Percentiles rank a stretch among this genome's conserved stretches.
Evolutionary conservation across 2,797 vertebrate species (phyloP).

Genomic region (Micropoecilia bifurca): DNA sequence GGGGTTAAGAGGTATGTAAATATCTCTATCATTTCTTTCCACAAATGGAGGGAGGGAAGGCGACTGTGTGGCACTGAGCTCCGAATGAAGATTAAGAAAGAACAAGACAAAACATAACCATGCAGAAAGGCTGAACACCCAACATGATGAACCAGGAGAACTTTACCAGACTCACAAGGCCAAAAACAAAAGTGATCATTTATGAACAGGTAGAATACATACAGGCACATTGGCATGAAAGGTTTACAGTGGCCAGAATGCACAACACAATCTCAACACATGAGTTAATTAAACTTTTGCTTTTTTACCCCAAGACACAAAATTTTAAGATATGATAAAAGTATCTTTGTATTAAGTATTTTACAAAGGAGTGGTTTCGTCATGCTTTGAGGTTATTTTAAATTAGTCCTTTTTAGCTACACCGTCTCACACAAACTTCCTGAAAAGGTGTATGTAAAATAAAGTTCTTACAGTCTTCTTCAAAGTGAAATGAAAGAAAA

Average conservation of each 20-base stretch:
- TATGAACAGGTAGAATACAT: conserved; percentile 20
- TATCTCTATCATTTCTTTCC: conserved; percentile 36
- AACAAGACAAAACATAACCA: conserved; percentile 56
- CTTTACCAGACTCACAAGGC: conserved; percentile 49
- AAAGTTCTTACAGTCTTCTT: background rate
- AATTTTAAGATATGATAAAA: background rate
- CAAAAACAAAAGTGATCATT: conserved; percentile 41
- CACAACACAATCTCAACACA: background rate
- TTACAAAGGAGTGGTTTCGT: background rate
- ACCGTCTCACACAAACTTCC: background rate
- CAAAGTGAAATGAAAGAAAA: background rate
- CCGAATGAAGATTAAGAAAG: conserved; percentile 61
- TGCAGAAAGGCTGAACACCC: conserved; percentile 46
- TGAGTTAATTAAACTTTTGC: background rate
- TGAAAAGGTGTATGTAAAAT: background rate
- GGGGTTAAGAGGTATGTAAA: conserved; percentile 34
- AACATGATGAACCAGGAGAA: conserved; percentile 44
- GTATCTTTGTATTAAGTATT: background rate
- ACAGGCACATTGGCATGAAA: conserved; percentile 11
- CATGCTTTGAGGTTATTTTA: background rate
- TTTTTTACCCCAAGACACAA: background rate
- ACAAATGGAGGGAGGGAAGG: conserved; percentile 24
- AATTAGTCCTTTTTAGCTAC: background rate
- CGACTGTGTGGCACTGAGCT: conserved; percentile 25
- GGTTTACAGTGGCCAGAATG: background rate